Percentiles rank a stretch among this genome's conserved stretches.
phyloP scores from a whole-genome alignment of 1,140 invertebrate species.

The Paracyclopina nana region DNA sequence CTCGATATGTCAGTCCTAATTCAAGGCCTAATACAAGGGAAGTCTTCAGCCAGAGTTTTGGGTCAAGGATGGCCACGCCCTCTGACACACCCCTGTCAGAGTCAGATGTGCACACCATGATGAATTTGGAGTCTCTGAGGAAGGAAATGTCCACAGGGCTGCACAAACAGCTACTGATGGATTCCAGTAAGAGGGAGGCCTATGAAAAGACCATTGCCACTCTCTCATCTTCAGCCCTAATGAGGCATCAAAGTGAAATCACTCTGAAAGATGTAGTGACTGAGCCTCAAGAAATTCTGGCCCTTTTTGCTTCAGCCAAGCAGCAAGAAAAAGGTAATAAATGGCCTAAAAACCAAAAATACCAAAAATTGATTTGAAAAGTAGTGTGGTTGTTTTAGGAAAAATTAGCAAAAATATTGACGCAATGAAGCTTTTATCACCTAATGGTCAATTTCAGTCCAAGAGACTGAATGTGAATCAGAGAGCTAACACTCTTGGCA shows the following conservation, averaged over 20 bases:
- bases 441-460: no score
- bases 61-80: background rate
- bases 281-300: slow-evolving; percentile 32
- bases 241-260: slow-evolving; percentile 17
- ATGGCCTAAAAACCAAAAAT: no score
- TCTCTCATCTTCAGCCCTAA: slow-evolving; percentile 21
- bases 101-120: background rate
- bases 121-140: slow-evolving; percentile 19
- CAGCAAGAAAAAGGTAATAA: slow-evolving; percentile 33
- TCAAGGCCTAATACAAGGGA: slow-evolving; percentile 25
- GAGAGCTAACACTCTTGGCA: no score
- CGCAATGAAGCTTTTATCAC: no score
- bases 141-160: slow-evolving; percentile 26
- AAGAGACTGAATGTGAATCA: no score
- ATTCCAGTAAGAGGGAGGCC: slow-evolving; percentile 3
- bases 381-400: no score
- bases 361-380: no score
- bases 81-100: background rate
- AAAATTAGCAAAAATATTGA: no score
- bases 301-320: slow-evolving; percentile 36
- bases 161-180: slow-evolving; percentile 18
- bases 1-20: slow-evolving; percentile 28
- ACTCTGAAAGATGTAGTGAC: slow-evolving; percentile 28
- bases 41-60: background rate
- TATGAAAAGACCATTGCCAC: slow-evolving; percentile 23